Conservation (phyloP, 2,797 vertebrate genomes). For the Lacerta viridis region DNA sequence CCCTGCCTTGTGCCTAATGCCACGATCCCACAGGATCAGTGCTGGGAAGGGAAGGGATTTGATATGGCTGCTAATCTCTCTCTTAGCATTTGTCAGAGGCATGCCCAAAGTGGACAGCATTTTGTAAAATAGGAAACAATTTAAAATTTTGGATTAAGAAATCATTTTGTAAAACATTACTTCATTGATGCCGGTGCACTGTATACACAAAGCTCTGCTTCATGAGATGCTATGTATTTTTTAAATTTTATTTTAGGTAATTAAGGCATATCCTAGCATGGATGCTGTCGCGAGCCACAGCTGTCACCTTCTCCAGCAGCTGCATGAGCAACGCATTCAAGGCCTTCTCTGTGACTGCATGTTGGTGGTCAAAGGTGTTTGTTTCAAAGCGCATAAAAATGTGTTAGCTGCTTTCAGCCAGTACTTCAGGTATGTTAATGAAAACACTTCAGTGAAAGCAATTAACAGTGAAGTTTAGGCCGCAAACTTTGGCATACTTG, state of each 20-base stretch:
- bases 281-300: slow-evolving; percentile 92
- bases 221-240: slow-evolving; percentile 16
- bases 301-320: slow-evolving; percentile 96
- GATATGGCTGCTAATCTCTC: too few species aligned
- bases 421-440: slow-evolving; percentile 90
- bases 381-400: slow-evolving; percentile 99
- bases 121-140: background rate
- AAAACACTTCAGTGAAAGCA: slow-evolving; percentile 24
- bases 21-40: background rate
- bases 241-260: slow-evolving; percentile 57
- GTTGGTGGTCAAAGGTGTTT: slow-evolving; percentile 96
- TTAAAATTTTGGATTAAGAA: too few species aligned
- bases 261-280: slow-evolving; percentile 82
- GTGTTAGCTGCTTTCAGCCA: slow-evolving; percentile 97
- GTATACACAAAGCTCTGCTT: slow-evolving; percentile 23
- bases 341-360: slow-evolving; percentile 97
- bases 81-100: background rate
- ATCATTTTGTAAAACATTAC: background rate
- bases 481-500: background rate
- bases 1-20: background rate
- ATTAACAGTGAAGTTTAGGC: background rate
- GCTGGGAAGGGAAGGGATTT: background rate
- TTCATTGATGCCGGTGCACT: background rate
- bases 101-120: background rate
- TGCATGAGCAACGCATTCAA: slow-evolving; percentile 97